Evolutionary conservation across 2,113 vertebrate species (phyloP), one percentile per base, ranked within the genome.

Genomic region (Atherinomorus stipes): DNA sequence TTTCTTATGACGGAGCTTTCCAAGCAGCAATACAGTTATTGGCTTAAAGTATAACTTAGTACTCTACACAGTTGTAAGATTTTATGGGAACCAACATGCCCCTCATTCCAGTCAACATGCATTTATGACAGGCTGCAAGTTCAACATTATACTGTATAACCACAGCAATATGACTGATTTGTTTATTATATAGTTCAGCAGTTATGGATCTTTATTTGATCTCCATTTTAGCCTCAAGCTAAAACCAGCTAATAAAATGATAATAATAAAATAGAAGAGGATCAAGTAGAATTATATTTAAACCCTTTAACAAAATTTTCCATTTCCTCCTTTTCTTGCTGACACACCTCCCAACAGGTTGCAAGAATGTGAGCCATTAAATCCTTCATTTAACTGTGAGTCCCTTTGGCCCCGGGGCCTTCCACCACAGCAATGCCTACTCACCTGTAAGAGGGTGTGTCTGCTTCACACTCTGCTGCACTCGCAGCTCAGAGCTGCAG

Each of bases 401-500:
- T 65, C 26, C 37, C 28, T n/a, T 25, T 1, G 22, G 59, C 63
- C 53, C 37, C 11, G 34, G n/a, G 68, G 60, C 28, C 37, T 18
- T 76, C n/a, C 44, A 21, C 28, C 3, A 34, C 26, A 65, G 53
- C 78, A 34, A 1, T 13, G 45, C 69, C 70, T 80, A 71, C 76
- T 64, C 84, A 85, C 76, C 80, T 82, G 76, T 15, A 6, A 26
- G 42, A 77, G 61, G 92, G 91, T 45, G 90, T 88, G 86, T 74
- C 76, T 40, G 18, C 78, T 57, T 75, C 49, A 60, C 64, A 22
- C 67, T 73, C 19, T 13, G 60, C 51, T 76, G 60, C 65, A 18
- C 63, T 72, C 67, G 75, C 65, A 53, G 26, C 62, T 45, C 44
- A 45, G 76, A 74, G 64, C 71, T 61, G 64, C 58, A 13, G 47